Base-by-base conservation (phyloP, 2,888 invertebrate genomes). In the Salticus scenicus region DNA sequence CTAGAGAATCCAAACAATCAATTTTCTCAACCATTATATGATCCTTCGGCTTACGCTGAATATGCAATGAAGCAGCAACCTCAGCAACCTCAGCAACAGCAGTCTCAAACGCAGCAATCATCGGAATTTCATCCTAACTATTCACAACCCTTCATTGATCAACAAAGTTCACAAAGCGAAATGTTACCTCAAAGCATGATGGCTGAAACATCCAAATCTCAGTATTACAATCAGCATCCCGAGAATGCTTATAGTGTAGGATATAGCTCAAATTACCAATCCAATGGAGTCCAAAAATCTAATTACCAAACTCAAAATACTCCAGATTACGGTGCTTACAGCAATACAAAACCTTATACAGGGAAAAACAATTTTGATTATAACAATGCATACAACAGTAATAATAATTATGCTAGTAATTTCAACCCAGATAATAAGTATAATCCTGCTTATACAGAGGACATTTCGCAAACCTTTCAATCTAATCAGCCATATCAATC, bases 21-120 rank as follows among this genome's bases (percentile, higher is more conserved):
- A 12, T 83, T 67, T 57, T 83, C 83, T 0, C 83, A 83, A 37
- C 83, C 83, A 0, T n/a, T 83, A 0, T 83, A 57, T n/a, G 66
- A 76, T 10, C 83, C 83, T 20, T 51, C 51, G 30, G 70, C 72
- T 0, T 83, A 83, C 30, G 72, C 76, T 7, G 83, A 83, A 14
- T 83, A 83, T 69, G 14, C 63, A 17, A 7, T 77, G 37, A 77
- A 42, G 8, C 83, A 77, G 33, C 71, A 75, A 17, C 37, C 4
- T 4, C 74, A 82, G 24, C 0, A 20, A 1, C 27, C 12, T 12
- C 24, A 63, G 24, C 24, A 63, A 14, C 28, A 20, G 7, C 27
- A 63, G 14, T 7, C 1, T 1, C 8, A 27, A 27, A n/a, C n/a
- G 63, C 24, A 63, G 28, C 67, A 67, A 20, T 33, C 67, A 17